Evolutionary conservation across 2,888 invertebrate genomes (phyloP), one percentile per base, ranked within the genome.

Genomic region (Polydrusus cervinus): DNA sequence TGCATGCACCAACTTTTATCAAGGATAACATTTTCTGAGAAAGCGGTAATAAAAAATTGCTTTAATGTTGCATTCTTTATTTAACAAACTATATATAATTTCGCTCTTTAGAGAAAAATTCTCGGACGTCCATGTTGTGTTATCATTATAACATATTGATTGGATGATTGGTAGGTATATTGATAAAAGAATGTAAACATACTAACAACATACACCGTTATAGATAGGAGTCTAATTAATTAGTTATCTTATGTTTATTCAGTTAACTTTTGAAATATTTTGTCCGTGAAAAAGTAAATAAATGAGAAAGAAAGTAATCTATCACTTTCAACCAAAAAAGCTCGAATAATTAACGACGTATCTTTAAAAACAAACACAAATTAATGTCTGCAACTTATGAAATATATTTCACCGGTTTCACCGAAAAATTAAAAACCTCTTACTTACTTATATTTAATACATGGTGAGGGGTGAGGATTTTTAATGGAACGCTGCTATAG

Each of bases 161-260:
- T 53, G n/a, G 34, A 34, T 34, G 34, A 34, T 34, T 34, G 34
- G 34, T 34, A 34, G 34, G n/a, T 53, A 53, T 25, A 53, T 53
- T 30, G 53, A 53, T n/a, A 20, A 25, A 25, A 13, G 30, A 11
- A 51, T 34, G 34, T 34, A 34, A 53, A 25, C 25, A 53, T 30
- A 51, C 11, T n/a, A 51, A 51, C 51, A 51, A 51, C 51, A 51
- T 51, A 51, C 9, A 51, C 20, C 18, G 51, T 51, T 43, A 53
- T 53, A 53, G 20, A 53, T 53, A 53, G n/a, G 13, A 13, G n/a
- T 25, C 30, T 13, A 53, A 30, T 53, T 53, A 53, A 53, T 53
- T 53, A 53, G 20, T 53, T 30, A 53, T n/a, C 30, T 16, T 47
- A 53, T 53, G 53, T 53, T 30, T 53, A 53, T 18, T 10, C 20